Conservation (phyloP, 2,888 invertebrate species). For the Pyrocoelia pectoralis region DNA sequence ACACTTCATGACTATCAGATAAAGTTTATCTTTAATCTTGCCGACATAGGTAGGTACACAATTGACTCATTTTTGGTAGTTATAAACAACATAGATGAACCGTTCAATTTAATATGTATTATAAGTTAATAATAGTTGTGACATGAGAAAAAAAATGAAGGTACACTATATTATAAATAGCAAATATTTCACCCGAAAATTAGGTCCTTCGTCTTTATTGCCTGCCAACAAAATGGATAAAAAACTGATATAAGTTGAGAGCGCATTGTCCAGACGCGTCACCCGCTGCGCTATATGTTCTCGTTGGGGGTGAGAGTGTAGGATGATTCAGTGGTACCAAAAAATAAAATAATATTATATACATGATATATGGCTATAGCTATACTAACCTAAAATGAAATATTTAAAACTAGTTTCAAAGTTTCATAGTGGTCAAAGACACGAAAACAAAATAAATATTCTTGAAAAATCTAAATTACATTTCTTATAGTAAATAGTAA, state of each 20-base stretch:
- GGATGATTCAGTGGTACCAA: slow-evolving; percentile 54
- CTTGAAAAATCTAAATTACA: not conserved
- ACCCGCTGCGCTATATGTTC: slow-evolving; percentile 56
- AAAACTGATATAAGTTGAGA: slow-evolving; percentile 57
- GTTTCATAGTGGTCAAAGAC: slow-evolving; percentile 13
- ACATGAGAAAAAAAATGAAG: not conserved
- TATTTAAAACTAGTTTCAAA: slow-evolving; percentile 27
- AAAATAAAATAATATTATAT: slow-evolving; percentile 51
- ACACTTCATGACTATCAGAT: no score
- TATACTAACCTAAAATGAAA: slow-evolving; percentile 29
- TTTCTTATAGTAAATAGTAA: not conserved
- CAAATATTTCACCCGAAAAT: slow-evolving; percentile 57
- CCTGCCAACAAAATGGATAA: slow-evolving; percentile 57
- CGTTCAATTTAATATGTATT: no score
- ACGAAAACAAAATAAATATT: slow-evolving; percentile 9
- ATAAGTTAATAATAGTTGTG: not conserved
- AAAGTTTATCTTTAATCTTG: no score
- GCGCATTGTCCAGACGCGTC: slow-evolving; percentile 56
- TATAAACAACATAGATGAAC: no score
- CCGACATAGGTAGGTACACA: no score
- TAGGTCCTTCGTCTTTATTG: slow-evolving; percentile 59
- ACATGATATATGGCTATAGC: slow-evolving; percentile 45
- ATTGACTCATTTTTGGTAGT: no score
- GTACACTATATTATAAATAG: slow-evolving; percentile 49
- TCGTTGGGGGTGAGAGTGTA: slow-evolving; percentile 43